These are phyloP conservation scores for Goniozus legneri DNA, from an alignment of 1,140 invertebrate species.

Conservation along the genomic window DNA sequence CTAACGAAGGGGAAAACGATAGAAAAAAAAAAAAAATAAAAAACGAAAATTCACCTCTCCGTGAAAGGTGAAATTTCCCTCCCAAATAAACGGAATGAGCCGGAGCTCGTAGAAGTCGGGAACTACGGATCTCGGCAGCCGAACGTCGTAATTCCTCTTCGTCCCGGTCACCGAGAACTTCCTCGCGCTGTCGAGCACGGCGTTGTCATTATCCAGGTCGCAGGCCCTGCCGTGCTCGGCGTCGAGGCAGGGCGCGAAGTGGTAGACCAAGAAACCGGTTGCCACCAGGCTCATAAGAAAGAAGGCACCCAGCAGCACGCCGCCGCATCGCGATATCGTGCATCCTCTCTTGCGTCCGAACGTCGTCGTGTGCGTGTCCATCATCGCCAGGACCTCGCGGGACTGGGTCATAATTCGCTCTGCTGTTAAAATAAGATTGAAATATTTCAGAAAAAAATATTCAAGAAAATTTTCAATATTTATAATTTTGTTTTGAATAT, in stretches of 20 bases:
- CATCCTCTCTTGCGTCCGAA: constrained; percentile 48
- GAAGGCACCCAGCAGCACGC: constrained; percentile 51
- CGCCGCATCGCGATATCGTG: constrained; percentile 50
- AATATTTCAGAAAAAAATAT: too few relatives aligned
- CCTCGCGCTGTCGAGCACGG: constrained; percentile 44
- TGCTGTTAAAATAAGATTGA: too few relatives aligned
- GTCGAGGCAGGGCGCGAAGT: constrained; percentile 63
- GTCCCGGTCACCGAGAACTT: constrained; percentile 37
- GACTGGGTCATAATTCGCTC: constrained; percentile 42
- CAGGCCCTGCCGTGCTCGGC: constrained; percentile 21
- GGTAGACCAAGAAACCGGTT: constrained; percentile 66
- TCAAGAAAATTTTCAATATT: too few relatives aligned
- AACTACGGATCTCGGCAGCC: constrained; percentile 63
- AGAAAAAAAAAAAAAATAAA: neutral
- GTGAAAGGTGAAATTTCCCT: constrained; percentile 73
- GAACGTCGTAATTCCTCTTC: constrained; percentile 58
- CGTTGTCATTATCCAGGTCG: constrained; percentile 26
- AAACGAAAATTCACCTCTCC: constrained; percentile 58
- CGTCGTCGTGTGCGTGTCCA: constrained; percentile 46
- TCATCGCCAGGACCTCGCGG: constrained; percentile 46
- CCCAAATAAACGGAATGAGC: constrained; percentile 67
- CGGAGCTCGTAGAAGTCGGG: constrained; percentile 68
- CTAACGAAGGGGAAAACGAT: neutral
- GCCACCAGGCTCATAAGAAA: constrained; percentile 57
- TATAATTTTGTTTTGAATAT: too few relatives aligned